phyloP scores from a whole-genome alignment of 2,888 invertebrate species.

The Incurvaria masculella region DNA sequence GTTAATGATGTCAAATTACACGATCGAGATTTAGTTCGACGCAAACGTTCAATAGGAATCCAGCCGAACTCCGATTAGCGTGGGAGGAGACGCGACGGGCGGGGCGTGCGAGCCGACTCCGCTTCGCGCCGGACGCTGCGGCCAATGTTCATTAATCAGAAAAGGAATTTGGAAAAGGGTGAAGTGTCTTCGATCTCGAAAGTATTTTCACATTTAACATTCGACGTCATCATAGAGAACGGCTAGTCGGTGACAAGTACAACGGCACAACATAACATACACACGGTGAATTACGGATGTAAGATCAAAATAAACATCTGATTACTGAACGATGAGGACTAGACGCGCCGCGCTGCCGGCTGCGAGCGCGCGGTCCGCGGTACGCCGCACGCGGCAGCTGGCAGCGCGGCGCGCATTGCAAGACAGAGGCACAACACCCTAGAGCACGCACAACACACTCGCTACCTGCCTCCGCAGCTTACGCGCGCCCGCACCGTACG shows the following conservation, averaged over 20 bases:
- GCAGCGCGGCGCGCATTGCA: neutral
- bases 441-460: constrained; percentile 57
- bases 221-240: constrained; percentile 29
- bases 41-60: constrained; percentile 31
- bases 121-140: neutral
- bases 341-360: constrained; percentile 48
- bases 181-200: constrained; percentile 10
- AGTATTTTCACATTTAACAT: constrained; percentile 1
- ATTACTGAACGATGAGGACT: constrained; percentile 55
- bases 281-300: constrained; percentile 48
- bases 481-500: too few relatives aligned
- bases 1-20: constrained; percentile 53
- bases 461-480: too few relatives aligned
- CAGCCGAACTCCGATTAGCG: neutral
- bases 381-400: constrained; percentile 8
- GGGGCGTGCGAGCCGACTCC: neutral
- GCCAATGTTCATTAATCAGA: too few relatives aligned
- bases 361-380: constrained; percentile 32
- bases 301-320: constrained; percentile 43
- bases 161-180: neutral
- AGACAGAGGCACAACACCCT: constrained; percentile 53
- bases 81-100: neutral
- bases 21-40: constrained; percentile 54
- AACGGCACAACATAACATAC: constrained; percentile 44
- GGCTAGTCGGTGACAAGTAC: constrained; percentile 38